phyloP scores from a whole-genome alignment of 2,888 invertebrate species.

The Chironomus tentans region DNA sequence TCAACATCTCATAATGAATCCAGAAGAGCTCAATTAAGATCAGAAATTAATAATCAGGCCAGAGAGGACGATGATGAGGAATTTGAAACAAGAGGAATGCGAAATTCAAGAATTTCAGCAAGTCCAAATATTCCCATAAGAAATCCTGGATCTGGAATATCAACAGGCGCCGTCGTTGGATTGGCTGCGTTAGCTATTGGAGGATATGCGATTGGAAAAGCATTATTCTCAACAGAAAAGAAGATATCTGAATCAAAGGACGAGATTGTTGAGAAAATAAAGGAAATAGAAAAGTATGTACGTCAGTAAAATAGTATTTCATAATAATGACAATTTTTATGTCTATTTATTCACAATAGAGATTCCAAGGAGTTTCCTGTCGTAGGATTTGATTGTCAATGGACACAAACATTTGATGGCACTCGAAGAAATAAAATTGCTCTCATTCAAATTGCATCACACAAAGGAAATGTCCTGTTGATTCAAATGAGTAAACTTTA shows the following conservation, averaged over 20 bases:
- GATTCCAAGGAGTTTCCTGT: constrained; percentile 7
- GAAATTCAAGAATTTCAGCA: neutral
- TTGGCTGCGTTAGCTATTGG: neutral
- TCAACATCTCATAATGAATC: neutral
- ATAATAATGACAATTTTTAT: neutral
- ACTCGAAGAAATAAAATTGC: neutral
- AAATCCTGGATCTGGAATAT: neutral
- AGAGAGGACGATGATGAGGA: neutral
- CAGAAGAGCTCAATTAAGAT: neutral
- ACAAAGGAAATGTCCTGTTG: neutral
- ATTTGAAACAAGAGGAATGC: neutral
- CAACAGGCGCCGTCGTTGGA: neutral
- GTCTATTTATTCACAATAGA: neutral
- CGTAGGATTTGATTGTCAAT: neutral
- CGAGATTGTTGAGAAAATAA: neutral
- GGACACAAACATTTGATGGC: neutral
- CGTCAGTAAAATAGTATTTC: neutral
- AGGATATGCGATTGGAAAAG: neutral
- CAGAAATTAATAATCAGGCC: neutral
- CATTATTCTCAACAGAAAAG: neutral
- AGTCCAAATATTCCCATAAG: too few relatives aligned
- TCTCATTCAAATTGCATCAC: neutral
- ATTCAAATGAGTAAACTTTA: neutral
- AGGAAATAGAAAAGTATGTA: neutral
- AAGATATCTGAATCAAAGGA: neutral